Base-by-base conservation (phyloP, 2,797 vertebrate species). In the Xerus rutilus region DNA sequence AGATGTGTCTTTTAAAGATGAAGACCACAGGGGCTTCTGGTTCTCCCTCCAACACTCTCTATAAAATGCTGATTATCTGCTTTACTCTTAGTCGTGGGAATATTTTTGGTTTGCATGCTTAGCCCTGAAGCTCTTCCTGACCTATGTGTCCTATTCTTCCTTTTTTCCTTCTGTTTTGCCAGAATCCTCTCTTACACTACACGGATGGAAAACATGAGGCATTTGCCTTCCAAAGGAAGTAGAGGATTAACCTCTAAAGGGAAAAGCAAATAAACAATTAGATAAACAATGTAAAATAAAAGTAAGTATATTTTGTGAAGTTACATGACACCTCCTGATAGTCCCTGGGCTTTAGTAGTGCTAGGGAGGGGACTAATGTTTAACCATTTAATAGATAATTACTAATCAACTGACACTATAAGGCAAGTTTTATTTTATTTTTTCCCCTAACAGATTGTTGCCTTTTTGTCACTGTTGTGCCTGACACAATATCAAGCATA, bases 121-220 rank as follows among this genome's bases (percentile, higher is more conserved):
- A 94, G 11, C 59, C 81, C 43, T 73, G n/a, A 14, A 70, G 77
- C 62, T 82, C 81, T 87, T 85, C 5, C 85, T 95, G 72, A 93
- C 77, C 69, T 77, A 1, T 0, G 15, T 35, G 13, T 17, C 32
- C 52, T 64, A 1, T 35, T 1, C 3, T 49, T 86, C 17, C 15
- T 28, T 35, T 93, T 54, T 81, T n/a, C 15, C 12, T 73, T 79
- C 1, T 91, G 3, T 62, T 64, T 45, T 88, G 39, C 62, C 35
- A 20, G 25, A 91, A 92, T 73, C 4, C 23, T 67, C 1, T 77
- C 57, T 21, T 39, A 49, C 1, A 32, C 9, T 21, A 9, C 17
- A 45, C 15, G 86, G 69, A 83, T 90, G 20, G 65, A 78, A 82
- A 92, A 10, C 4, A 43, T 0, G 1, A 23, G 49, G 13, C 49